Base-by-base conservation (phyloP, 2,888 invertebrate species). In the Synergus japonicus region DNA sequence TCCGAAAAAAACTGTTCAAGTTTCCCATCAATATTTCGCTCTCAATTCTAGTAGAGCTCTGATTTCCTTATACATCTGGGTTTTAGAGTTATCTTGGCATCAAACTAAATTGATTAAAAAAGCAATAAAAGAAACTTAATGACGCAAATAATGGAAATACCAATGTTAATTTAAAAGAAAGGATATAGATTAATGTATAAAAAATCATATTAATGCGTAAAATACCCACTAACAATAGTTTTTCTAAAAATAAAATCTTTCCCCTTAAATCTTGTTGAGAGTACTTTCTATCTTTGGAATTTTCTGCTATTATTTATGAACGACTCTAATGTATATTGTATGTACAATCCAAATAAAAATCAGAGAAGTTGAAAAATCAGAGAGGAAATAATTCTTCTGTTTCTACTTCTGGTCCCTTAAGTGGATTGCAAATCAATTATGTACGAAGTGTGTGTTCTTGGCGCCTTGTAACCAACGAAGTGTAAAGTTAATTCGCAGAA, bases 361-460 rank as follows among this genome's bases (percentile, higher is more conserved):
- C 9, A 54, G 54, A 8, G 2, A n/a, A 8, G 15, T 18, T n/a
- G 76, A 18, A 78, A 78, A 78, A 29, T 60, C 69, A 78, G 69
- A 73, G 78, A 37, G 78, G 41, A 78, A 78, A 78, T 73, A 78
- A 76, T 78, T 54, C 46, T 46, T 37, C 10, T 18, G 65, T n/a
- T 63, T n/a, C 60, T 77, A 77, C 43, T 77, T 65, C 77, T 64
- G 13, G 12, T 3, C 64, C 12, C 54, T 54, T 18, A 54, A 54
- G 54, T 54, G n/a, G 54, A 54, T 54, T 54, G 54, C 54, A 54
- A 54, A 54, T 54, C n/a, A 54, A 54, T 54, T 54, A 54, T 54
- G 54, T 54, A 54, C 54, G 54, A 54, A 13, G 54, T 54, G 54
- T 54, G 54, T 54, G n/a, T 54, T 54, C 54, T 54, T 54, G 9